Base-by-base conservation (phyloP, 2,888 invertebrate species). In the Gymnoscelis rufifasciata region DNA sequence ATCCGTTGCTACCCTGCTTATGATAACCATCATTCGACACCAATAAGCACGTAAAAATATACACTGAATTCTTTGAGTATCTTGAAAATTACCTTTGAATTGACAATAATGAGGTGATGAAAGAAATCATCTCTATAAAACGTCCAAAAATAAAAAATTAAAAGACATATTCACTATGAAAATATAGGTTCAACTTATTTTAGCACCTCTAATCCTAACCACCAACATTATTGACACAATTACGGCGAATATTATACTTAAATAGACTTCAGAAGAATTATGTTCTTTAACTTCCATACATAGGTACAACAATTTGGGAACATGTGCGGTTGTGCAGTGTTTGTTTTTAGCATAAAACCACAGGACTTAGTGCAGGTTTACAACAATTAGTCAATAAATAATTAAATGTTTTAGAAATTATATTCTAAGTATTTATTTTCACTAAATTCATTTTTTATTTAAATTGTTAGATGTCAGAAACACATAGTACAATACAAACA, bases 171-270 rank as follows among this genome's bases (percentile, higher is more conserved):
- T 81, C 71, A 80, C 78, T 83, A 82, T 78, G 74, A 80, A 83
- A 81, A 86, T 86, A 83, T 78, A 72, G 50, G 38, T 41, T 19
- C 31, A 52, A 54, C 48, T 62, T 73, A 73, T 75, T 69, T 77
- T 83, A 86, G 86, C 86, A 87, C 87, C 87, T 74, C 83, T 80
- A 80, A 33, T 60, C 62, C 70, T 74, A 69, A 39, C 49, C 52
- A 57, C 51, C 38, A 51, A 52, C 40, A 53, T 43, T 3, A 54
- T 51, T 49, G 48, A 53, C 47, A 39, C 47, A 33, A 14, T 31
- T 8, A 33, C 8, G 12, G 15, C 15, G n/a, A 15, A 37, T 15
- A 45, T 48, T 39, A 43, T 46, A 39, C 44, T 38, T 30, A n/a
- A n/a, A n/a, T n/a, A n/a, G n/a, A n/a, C n/a, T n/a, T n/a, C n/a